Conservation (phyloP, 2,797 vertebrate species). For the Sandelia bainsii region DNA sequence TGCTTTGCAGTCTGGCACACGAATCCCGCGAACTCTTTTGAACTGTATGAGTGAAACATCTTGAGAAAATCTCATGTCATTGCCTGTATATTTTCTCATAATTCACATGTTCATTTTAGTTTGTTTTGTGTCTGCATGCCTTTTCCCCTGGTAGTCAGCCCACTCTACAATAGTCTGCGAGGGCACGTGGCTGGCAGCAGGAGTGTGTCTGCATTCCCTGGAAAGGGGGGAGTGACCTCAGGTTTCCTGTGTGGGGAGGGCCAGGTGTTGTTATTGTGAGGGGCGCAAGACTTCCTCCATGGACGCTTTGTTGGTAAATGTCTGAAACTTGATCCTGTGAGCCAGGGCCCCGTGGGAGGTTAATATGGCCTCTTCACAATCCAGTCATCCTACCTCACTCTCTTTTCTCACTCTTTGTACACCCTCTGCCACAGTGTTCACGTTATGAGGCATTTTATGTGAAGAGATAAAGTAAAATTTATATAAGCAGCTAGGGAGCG, state of each 20-base stretch:
- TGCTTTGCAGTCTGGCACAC: conserved; percentile 26
- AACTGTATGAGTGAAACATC: conserved; percentile 3
- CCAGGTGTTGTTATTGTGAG: conserved; percentile 83
- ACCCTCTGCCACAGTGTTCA: conserved; percentile 4
- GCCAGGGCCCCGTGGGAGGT: conserved; percentile 69
- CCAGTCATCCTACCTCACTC: conserved; percentile 48
- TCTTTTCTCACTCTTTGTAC: conserved; percentile 10
- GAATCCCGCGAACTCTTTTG: not conserved
- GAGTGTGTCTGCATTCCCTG: conserved; percentile 71
- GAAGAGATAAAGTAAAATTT: conserved; percentile 57
- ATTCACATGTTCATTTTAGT: conserved; percentile 12
- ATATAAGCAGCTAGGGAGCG: conserved; percentile 54
- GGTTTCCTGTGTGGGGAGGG: conserved; percentile 78
- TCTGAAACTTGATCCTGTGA: conserved; percentile 76
- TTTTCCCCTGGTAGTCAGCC: conserved; percentile 17
- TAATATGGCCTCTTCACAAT: conserved; percentile 44
- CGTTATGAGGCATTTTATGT: conserved; percentile 39
- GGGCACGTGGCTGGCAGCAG: conserved; percentile 70
- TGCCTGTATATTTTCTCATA: not conserved
- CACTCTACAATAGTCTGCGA: conserved; percentile 43
- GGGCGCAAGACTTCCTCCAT: conserved; percentile 76
- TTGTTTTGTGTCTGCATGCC: conserved; percentile 2
- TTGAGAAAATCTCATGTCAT: not conserved
- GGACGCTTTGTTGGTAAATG: conserved; percentile 78
- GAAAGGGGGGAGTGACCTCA: conserved; percentile 82